Evolutionary conservation across 2,888 invertebrate genomes (phyloP), one percentile per base, ranked within the genome.

Genomic region (Yponomeuta sedellus): DNA sequence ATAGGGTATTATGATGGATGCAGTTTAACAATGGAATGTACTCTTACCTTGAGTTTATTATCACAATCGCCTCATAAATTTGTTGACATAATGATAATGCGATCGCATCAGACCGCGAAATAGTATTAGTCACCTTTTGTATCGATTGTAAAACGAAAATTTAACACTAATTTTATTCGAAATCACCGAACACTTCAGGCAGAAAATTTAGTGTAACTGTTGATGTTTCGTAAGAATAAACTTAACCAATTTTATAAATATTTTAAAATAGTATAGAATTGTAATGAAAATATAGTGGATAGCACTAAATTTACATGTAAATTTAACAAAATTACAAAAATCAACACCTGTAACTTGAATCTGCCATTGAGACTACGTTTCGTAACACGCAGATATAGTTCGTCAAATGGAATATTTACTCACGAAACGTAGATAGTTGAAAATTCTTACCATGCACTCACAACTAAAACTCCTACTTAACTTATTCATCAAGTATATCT

Each of bases 21-120:
- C 11, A 61, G 16, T 61, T 4, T 25, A 16, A 28, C 16, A 22
- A 61, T 28, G 34, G 56, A 22, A 16, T 28, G 12, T n/a, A 10
- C 57, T 71, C 77, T 80, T 73, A 89, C 88, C 84, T 86, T 74
- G 44, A 16, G 44, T 75, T 71, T 40, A 68, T 71, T 68, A 75
- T 71, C 72, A 34, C 34, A 73, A 79, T 78, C 83, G 83, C 78
- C 80, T 87, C 84, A 88, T 88, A 80, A 80, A 79, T 83, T 83
- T 83, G 81, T 85, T 83, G 83, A 85, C 80, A 81, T 84, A 80
- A 74, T 76, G 80, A 78, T 83, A 82, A 79, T 80, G 70, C 80
- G 82, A 84, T 81, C 83, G 81, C 78, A 76, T 77, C 75, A 77
- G 82, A 80, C 77, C 77, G 77, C 70, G 78, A 73, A 78, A 81